Percentiles rank a stretch among this genome's conserved stretches.
Evolutionary conservation across 2,113 vertebrate species (phyloP).

Genomic region (Cottus gobio): DNA sequence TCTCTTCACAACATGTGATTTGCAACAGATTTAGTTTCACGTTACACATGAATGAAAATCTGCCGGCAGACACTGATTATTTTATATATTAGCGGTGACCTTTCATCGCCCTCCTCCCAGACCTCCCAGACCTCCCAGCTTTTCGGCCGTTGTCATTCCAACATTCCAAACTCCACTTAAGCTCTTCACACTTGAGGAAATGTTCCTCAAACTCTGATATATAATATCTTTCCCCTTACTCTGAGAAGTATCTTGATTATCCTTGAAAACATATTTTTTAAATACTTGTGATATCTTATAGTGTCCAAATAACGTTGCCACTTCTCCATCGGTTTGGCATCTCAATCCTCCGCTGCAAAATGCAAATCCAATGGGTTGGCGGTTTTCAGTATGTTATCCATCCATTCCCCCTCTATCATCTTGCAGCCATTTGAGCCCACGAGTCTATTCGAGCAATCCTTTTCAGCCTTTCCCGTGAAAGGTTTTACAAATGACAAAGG

Average conservation of each 20-base stretch:
- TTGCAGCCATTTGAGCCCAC: constrained; percentile 61
- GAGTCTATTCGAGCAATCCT: constrained; percentile 57
- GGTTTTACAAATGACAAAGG: constrained; percentile 61
- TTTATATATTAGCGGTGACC: constrained; percentile 60
- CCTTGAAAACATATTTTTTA: constrained; percentile 25
- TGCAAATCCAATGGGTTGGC: constrained; percentile 56
- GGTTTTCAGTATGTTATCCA: constrained; percentile 50
- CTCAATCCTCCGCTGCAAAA: constrained; percentile 41
- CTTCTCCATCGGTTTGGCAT: constrained; percentile 8
- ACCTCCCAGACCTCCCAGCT: constrained; percentile 68
- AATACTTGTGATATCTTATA: not conserved
- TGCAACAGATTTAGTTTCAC: constrained; percentile 61
- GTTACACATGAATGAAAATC: constrained; percentile 61
- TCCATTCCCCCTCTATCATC: constrained; percentile 39
- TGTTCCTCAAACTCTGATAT: constrained; percentile 35
- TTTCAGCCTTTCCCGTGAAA: constrained; percentile 53
- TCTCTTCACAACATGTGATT: constrained; percentile 65
- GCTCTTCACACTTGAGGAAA: constrained; percentile 61
- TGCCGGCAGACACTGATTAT: constrained; percentile 66
- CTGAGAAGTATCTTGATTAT: constrained; percentile 1
- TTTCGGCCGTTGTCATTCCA: constrained; percentile 48
- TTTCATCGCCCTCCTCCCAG: constrained; percentile 58
- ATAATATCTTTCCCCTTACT: constrained; percentile 20
- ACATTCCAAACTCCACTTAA: constrained; percentile 66
- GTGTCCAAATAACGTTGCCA: constrained; percentile 1